Evolutionary conservation across 30 jellyfish, hydroid and myxozoan species (phyloP), one percentile per base, ranked within the genome.

Genomic region (Aurelia sp.): DNA sequence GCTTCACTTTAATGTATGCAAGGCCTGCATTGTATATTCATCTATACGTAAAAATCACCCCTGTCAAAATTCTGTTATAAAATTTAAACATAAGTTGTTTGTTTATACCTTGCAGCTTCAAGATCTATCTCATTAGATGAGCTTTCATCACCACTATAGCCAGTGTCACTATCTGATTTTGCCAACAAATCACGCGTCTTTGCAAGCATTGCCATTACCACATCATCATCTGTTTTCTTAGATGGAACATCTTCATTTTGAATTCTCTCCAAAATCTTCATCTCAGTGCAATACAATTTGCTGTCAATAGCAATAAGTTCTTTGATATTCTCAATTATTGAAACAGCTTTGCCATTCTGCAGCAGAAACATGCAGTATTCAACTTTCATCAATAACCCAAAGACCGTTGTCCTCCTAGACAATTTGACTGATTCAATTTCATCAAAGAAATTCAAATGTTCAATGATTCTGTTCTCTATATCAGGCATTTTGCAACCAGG

Each of bases 401-500:
- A 67, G 41, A 82, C 53, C 1, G 80, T 72, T 47, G 83, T 72
- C 78, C 92, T 82, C 47, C 83, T 27, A 12, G 92, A 82, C 21
- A 82, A 44, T 15, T 72, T 71, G 20, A 82, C 83, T 0, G 86
- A 72, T 58, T 82, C 80, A 71, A 82, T 69, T 35, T 82, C 83
- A 71, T 82, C 92, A 71, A 68, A 82, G 51, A 16, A 60, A 8
- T 35, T 41, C 41, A 82, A 66, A n/a, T 82, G 86, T 67, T 82
- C 92, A 31, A 58, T 16, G 17, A 82, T 55, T 63, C 72, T 71
- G 73, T 41, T 57, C 31, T 82, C 86, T 21, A 82, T 59, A 30
- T 82, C 92, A 3, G 92, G 92, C 86, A 70, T 53, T 72, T 71
- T 82, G 58, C 86, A 70, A 5, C 92, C 92, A 18, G 92, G 92